These are phyloP conservation scores for Venusia cambrica DNA, from an alignment of 2,888 invertebrate genomes.

Conservation along the genomic window DNA sequence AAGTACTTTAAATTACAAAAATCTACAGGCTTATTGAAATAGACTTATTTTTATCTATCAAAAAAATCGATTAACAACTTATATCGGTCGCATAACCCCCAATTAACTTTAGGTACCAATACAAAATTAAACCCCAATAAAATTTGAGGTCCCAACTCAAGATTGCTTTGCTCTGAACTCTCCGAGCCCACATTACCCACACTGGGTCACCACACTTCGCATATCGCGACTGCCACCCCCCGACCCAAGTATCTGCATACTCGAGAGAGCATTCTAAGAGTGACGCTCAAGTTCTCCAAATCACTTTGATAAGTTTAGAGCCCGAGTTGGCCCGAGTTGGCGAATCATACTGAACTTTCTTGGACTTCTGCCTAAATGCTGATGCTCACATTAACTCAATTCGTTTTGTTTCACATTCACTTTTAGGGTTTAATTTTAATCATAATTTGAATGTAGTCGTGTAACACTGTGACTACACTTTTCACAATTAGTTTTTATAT, in stretches of 20 bases:
- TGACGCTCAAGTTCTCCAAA: slow-evolving; percentile 65
- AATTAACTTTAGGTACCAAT: too few relatives aligned
- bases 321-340: slow-evolving; percentile 28
- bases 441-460: too few relatives aligned
- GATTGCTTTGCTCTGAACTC: not conserved
- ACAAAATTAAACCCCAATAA: too few relatives aligned
- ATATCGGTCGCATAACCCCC: too few relatives aligned
- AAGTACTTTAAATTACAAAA: too few relatives aligned
- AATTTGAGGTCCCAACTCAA: too few relatives aligned
- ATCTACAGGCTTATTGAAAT: too few relatives aligned
- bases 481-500: too few relatives aligned
- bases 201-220: slow-evolving; percentile 19
- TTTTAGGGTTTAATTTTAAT: slow-evolving; percentile 37
- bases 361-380: slow-evolving; percentile 66
- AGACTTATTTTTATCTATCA: too few relatives aligned
- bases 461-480: too few relatives aligned
- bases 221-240: slow-evolving; percentile 29
- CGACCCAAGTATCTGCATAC: slow-evolving; percentile 18
- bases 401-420: slow-evolving; percentile 49
- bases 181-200: slow-evolving; percentile 3
- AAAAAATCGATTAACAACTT: too few relatives aligned
- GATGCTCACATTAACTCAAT: slow-evolving; percentile 55
- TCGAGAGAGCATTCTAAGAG: slow-evolving; percentile 43
- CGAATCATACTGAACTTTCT: slow-evolving; percentile 62
- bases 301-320: slow-evolving; percentile 66